Evolutionary conservation across 2,113 vertebrate species (phyloP), one percentile per base, ranked within the genome.

Genomic region (Anoplopoma fimbria): DNA sequence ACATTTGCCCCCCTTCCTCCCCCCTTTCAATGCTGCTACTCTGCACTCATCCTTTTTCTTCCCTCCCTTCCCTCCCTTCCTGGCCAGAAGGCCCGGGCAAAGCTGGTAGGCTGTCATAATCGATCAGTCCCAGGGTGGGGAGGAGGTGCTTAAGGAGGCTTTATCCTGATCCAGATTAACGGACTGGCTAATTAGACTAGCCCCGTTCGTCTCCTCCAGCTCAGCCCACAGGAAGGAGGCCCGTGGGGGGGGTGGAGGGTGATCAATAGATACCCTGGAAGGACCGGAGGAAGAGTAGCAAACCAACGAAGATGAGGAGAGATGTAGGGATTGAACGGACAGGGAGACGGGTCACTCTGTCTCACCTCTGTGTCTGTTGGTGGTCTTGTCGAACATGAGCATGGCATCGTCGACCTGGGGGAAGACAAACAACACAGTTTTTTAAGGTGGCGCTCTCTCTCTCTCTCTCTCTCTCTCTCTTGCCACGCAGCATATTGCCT

Each of bases 321-420:
- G 64, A 84, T 17, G 23, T 6, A 1, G 29, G 57, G 31, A 36
- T 77, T 7, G 10, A 53, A 85, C 10, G 77, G 17, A 57, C 38
- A 29, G 63, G 61, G 64, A 64, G 62, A 45, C 34, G 84, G 74
- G 76, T 82, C 70, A 21, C 69, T 31, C 19, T 15, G 42, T 47
- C 95, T 97, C 93, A 99, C 98, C 98, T 98, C 98, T 92, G 95
- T 99, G 98, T 89, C 98, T 95, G 95, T 99, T 99, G 93, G 98
- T 99, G 71, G 98, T 99, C 96, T 99, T 99, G 96, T 99, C 98
- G 3, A 99, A 99, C 98, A 99, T 99, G 90, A 99, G 96, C 98
- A 99, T 99, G 75, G 98, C 98, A n/a, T 99, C 98, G 0, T 99
- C 98, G 82, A 99, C 98, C 98, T 99, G 94, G 89, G 93, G 62